Evolutionary conservation across 2,113 vertebrate species (phyloP), one percentile per base, ranked within the genome.

Genomic region (Phaetusa simplex): DNA sequence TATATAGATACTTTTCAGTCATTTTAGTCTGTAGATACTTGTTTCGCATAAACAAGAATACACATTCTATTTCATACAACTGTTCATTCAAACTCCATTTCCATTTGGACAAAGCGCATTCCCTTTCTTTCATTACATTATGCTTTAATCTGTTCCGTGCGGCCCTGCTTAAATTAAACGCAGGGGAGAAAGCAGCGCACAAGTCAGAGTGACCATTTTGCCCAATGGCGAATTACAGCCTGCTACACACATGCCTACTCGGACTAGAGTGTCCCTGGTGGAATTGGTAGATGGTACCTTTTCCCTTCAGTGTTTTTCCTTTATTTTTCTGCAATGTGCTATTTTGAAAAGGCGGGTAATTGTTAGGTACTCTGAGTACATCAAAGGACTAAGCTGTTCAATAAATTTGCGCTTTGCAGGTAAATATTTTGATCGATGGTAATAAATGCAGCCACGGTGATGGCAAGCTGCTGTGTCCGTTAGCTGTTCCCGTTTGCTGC

Each of bases 41-140:
- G 32, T 91, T 96, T 95, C 92, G 90, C 82, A 19, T 79, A 82
- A 92, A 77, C 70, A 90, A 64, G 91, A 90, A 66, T 69, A n/a
- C 55, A 29, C 30, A 3, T 91, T 94, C 79, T 81, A 20, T 92
- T 94, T 92, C 34, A 66, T 40, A 45, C 0, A 0, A 14, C 62
- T 6, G 1, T 70, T 73, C 49, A 77, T 74, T 86, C 86, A 90
- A 93, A 40, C 3, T 47, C 64, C 21, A 4, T 77, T 93, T 83
- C 38, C 67, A 80, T n/a, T 13, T 16, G 58, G 38, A 80, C 82
- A 90, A 94, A 96, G 88, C 64, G 8, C 18, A 3, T 80, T 80
- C 84, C 91, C 78, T 61, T 30, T 69, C 40, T 65, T 58, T 83
- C 76, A 14, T 42, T 88, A 62, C 64, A 43, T 69, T 70, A 5